A percentile compares a stretch with the other conserved stretches of the same genome.
These are phyloP conservation scores for Echinometra lucunter DNA, from an alignment of 53 echinoderm and acorn worm genomes.

Conservation along the genomic window DNA sequence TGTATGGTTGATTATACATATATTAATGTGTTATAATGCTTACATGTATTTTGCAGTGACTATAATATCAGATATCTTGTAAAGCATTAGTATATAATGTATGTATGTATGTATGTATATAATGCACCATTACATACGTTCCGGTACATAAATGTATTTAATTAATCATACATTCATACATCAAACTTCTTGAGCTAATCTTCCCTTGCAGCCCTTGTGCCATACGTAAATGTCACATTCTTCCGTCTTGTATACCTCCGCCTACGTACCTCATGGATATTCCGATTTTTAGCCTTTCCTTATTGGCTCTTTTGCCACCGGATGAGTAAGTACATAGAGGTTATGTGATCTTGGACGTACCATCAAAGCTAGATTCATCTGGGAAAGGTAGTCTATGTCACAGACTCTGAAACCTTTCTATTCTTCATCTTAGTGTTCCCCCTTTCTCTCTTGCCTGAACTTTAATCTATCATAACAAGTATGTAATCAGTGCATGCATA, in stretches of 20 bases:
- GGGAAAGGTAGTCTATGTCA: slow-evolving; percentile 39
- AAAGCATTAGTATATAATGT: too few relatives aligned
- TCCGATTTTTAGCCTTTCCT: slow-evolving; percentile 66
- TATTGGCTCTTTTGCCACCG: slow-evolving; percentile 67
- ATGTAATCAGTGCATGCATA: slow-evolving; percentile 33
- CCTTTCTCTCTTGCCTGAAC: neutral
- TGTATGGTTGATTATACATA: neutral
- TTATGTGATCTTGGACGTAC: slow-evolving; percentile 68
- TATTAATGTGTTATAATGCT: neutral
- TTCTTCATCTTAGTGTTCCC: slow-evolving; percentile 14
- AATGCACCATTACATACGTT: neutral
- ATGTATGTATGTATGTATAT: too few relatives aligned
- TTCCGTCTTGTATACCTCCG: slow-evolving; percentile 64
- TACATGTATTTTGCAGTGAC: neutral
- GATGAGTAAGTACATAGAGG: slow-evolving; percentile 68
- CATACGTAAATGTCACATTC: slow-evolving; percentile 57
- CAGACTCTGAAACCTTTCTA: slow-evolving; percentile 63
- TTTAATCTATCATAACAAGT: slow-evolving; percentile 21
- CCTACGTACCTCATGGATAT: slow-evolving; percentile 58
- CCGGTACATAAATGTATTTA: too few relatives aligned
- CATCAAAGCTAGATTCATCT: slow-evolving; percentile 33
- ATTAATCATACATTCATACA: neutral
- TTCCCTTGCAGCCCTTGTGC: slow-evolving; percentile 64
- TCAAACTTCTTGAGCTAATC: slow-evolving; percentile 17
- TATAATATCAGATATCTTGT: neutral